A percentile compares a stretch with the other conserved stretches of the same genome.
Evolutionary conservation across 1,140 invertebrate species (phyloP).

Genomic region (Heliothis subflexa): DNA sequence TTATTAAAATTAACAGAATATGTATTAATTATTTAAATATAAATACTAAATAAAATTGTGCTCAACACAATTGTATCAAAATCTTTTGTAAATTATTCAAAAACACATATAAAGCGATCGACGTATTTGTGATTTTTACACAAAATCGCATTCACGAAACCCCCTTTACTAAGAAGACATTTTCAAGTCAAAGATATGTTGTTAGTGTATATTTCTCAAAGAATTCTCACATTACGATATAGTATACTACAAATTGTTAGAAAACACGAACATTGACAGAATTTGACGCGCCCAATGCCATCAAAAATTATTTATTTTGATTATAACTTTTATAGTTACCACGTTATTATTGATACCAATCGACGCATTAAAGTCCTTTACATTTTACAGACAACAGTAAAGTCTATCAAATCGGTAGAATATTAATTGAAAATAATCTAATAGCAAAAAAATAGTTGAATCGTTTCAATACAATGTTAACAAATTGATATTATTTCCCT

Average conservation of each 20-base stretch:
- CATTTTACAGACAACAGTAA: slow-evolving; percentile 30
- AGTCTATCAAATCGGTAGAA: slow-evolving; percentile 38
- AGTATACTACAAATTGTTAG: slow-evolving; percentile 44
- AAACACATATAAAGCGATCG: slow-evolving; percentile 2
- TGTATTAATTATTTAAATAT: background rate
- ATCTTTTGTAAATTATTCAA: slow-evolving; percentile 16
- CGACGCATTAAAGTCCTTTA: background rate
- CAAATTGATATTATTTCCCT: slow-evolving; percentile 38
- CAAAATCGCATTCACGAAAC: slow-evolving; percentile 29
- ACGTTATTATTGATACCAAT: background rate
- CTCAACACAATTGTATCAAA: slow-evolving; percentile 22
- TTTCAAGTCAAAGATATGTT: slow-evolving; percentile 39
- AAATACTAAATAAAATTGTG: slow-evolving; percentile 16
- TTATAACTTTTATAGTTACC: background rate
- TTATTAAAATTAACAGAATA: slow-evolving; percentile 21
- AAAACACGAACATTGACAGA: slow-evolving; percentile 28
- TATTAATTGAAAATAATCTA: slow-evolving; percentile 31
- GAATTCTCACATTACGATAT: slow-evolving; percentile 38
- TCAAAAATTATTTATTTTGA: background rate
- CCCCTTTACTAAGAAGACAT: slow-evolving; percentile 23
- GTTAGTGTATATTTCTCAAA: slow-evolving; percentile 45
- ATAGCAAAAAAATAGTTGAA: slow-evolving; percentile 34
- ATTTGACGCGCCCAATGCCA: slow-evolving; percentile 4
- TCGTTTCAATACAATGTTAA: slow-evolving; percentile 23
- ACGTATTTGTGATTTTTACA: background rate